Conservation (phyloP, 1,140 invertebrate species). For the Apis florea region DNA sequence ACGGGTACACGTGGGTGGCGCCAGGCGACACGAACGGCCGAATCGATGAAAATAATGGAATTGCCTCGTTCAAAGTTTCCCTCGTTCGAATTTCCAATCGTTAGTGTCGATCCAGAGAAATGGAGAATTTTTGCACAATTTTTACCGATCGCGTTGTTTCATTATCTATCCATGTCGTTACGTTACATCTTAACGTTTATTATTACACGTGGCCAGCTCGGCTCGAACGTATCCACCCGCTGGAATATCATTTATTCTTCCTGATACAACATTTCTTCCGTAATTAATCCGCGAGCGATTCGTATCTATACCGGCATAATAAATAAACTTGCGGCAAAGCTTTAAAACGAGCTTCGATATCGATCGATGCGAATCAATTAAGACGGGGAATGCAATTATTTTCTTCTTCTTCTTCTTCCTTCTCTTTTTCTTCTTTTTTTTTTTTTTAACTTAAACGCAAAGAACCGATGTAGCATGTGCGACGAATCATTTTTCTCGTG, state of each 20-base stretch:
- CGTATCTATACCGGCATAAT: not conserved
- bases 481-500: not conserved
- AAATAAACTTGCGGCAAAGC: not conserved
- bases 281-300: not conserved
- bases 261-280: not conserved
- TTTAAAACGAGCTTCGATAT: too few relatives aligned
- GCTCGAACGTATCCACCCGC: not conserved
- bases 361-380: not conserved
- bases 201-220: conserved; percentile 8
- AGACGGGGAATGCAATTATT: too few relatives aligned
- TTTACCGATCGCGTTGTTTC: conserved; percentile 1
- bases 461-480: not conserved
- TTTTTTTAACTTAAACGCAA: not conserved
- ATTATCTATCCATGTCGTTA: not conserved
- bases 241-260: not conserved
- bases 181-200: conserved; percentile 11
- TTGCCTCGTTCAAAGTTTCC: too few relatives aligned
- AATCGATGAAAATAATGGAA: not conserved
- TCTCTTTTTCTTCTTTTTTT: too few relatives aligned
- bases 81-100: not conserved
- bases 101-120: not conserved
- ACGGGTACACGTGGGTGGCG: conserved; percentile 41
- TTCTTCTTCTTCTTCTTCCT: not conserved
- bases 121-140: not conserved
- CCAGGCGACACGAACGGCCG: not conserved